phyloP scores from a whole-genome alignment of 2,797 vertebrate species.

The Craterocephalus amniculus region DNA sequence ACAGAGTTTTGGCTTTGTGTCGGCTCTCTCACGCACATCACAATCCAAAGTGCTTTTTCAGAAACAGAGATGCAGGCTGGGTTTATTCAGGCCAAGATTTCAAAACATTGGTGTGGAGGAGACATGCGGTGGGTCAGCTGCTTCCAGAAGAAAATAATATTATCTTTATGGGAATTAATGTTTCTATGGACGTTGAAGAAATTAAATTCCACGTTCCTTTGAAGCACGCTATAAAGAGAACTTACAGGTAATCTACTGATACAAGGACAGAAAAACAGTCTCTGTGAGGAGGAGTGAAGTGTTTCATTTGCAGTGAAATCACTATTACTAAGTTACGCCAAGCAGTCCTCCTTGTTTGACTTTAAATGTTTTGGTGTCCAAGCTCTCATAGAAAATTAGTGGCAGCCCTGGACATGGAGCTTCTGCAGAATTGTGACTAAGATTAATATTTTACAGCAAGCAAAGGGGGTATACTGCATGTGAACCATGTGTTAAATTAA shows the following conservation, averaged over 20 bases:
- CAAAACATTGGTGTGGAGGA: conserved; percentile 27
- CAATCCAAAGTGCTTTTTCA: conserved; percentile 44
- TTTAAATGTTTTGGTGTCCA: not conserved
- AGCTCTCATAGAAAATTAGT: not conserved
- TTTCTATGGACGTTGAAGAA: too few species aligned
- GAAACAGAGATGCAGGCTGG: conserved; percentile 27
- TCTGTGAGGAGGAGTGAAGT: not conserved
- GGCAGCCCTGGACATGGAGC: too few species aligned
- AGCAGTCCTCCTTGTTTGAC: too few species aligned
- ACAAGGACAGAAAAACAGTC: not conserved
- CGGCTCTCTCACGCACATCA: conserved; percentile 45
- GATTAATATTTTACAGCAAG: not conserved
- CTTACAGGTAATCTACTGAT: not conserved
- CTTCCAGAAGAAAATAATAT: conserved; percentile 13
- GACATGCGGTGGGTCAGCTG: conserved; percentile 21
- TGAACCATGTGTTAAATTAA: not conserved
- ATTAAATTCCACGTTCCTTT: not conserved
- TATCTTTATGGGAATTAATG: conserved; percentile 13
- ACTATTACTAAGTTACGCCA: too few species aligned
- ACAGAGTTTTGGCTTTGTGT: conserved; percentile 49
- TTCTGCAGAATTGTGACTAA: not conserved
- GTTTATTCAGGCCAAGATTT: conserved; percentile 46
- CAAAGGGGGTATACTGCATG: too few species aligned
- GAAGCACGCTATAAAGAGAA: not conserved
- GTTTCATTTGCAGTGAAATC: too few species aligned